These are phyloP conservation scores for Metaphire vulgaris DNA, from an alignment of 1,140 invertebrate species.

Conservation along the genomic window DNA sequence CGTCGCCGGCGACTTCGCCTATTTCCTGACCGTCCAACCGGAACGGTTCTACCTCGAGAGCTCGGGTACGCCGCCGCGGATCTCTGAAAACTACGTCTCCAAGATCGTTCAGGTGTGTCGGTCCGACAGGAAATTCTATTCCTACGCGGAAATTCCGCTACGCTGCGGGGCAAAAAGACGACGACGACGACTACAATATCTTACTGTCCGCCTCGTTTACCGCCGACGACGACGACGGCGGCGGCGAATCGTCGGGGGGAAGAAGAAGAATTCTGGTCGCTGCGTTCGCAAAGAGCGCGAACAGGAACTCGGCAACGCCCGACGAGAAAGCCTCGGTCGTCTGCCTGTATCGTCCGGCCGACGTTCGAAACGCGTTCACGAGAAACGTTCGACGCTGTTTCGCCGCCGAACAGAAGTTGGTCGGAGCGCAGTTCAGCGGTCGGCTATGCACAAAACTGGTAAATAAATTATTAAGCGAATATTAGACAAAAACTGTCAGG, in stretches of 20 bases:
- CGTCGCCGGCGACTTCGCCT: constrained; percentile 87
- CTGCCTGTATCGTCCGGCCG: constrained; percentile 89
- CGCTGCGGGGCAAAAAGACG: constrained; percentile 79
- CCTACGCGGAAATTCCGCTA: constrained; percentile 94
- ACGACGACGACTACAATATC: constrained; percentile 74
- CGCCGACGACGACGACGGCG: too few species aligned
- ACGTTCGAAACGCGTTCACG: constrained; percentile 88
- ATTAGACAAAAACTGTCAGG: too few species aligned
- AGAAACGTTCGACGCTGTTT: constrained; percentile 95
- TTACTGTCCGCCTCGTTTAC: constrained; percentile 74
- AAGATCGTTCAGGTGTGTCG: constrained; percentile 93
- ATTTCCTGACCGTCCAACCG: constrained; percentile 93
- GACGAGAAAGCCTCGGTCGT: constrained; percentile 60
- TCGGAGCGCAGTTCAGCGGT: background rate
- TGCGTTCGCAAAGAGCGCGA: background rate
- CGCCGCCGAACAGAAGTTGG: constrained; percentile 49
- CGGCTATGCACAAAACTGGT: constrained; percentile 3
- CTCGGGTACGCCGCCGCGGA: background rate
- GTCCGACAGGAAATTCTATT: constrained; percentile 91
- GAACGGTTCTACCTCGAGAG: constrained; percentile 71
- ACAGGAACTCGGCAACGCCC: background rate
- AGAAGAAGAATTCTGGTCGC: background rate
- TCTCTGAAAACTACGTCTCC: constrained; percentile 58
- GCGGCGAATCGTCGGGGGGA: background rate
- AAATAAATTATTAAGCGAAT: too few species aligned